phyloP scores from a whole-genome alignment of 2,797 vertebrate genomes.

The Florisuga fusca region DNA sequence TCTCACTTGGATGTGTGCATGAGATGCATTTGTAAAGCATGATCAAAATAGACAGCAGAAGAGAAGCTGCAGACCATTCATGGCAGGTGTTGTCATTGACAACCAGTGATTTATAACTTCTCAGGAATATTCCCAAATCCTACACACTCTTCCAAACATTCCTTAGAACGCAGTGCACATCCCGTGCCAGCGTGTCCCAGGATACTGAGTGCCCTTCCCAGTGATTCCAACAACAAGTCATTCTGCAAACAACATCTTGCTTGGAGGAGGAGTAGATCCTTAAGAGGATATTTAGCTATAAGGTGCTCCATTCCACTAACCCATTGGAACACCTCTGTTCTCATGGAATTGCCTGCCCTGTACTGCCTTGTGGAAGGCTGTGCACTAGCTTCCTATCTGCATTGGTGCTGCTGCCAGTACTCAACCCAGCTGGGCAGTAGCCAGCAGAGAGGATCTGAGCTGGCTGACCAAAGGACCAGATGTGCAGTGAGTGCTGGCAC shows the following conservation, averaged over 20 bases:
- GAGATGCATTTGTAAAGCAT: constrained; percentile 55
- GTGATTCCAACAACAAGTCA: not conserved
- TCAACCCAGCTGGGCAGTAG: constrained; percentile 58
- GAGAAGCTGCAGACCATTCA: constrained; percentile 51
- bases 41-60: constrained; percentile 58
- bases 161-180: not conserved
- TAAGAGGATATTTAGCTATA: not conserved
- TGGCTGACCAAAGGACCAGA: constrained; percentile 67
- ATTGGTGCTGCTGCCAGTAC: constrained; percentile 52
- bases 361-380: not conserved
- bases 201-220: not conserved
- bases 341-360: not conserved
- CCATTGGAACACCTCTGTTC: constrained; percentile 15
- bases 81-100: constrained; percentile 70
- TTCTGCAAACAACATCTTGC: not conserved
- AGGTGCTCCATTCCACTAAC: not conserved
- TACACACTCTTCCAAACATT: not conserved
- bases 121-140: not conserved
- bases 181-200: not conserved
- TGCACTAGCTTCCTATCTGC: not conserved
- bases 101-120: constrained; percentile 46
- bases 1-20: constrained; percentile 52
- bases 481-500: constrained; percentile 62
- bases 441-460: constrained; percentile 61
- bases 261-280: not conserved